Evolutionary conservation across 2,797 vertebrate species (phyloP).

Genomic region (Anguilla obscura): DNA sequence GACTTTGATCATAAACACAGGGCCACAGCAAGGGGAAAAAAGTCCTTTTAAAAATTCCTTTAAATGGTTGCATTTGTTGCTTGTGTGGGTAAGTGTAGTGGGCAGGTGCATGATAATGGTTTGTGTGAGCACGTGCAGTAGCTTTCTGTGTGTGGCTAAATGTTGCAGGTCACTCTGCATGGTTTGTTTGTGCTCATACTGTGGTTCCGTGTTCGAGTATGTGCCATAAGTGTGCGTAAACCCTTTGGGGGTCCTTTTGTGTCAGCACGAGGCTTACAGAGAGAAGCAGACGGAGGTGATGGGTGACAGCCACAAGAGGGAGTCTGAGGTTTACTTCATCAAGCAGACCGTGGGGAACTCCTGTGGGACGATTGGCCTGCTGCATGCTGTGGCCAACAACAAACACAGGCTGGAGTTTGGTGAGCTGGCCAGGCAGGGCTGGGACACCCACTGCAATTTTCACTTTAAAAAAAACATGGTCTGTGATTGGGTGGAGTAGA

Average conservation of each 20-base stretch:
- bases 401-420: slow-evolving; percentile 72
- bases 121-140: too few relatives aligned
- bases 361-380: slow-evolving; percentile 75
- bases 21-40: too few relatives aligned
- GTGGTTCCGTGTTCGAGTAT: not conserved
- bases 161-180: not conserved
- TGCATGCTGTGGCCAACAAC: slow-evolving; percentile 78
- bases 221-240: not conserved
- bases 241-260: not conserved
- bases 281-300: slow-evolving; percentile 74
- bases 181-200: not conserved
- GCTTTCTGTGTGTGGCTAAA: too few relatives aligned
- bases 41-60: too few relatives aligned
- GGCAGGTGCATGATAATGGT: too few relatives aligned
- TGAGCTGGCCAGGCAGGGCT: not conserved
- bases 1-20: too few relatives aligned
- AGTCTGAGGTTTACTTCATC: slow-evolving; percentile 76
- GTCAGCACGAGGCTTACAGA: slow-evolving; percentile 70
- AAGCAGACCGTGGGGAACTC: slow-evolving; percentile 78
- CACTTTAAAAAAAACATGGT: not conserved
- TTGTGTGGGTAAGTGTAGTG: too few relatives aligned
- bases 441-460: not conserved
- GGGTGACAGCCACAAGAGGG: slow-evolving; percentile 59
- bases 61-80: too few relatives aligned
- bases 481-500: not conserved